Evolutionary conservation across 1,140 invertebrate species (phyloP).

Genomic region (Physella acuta): DNA sequence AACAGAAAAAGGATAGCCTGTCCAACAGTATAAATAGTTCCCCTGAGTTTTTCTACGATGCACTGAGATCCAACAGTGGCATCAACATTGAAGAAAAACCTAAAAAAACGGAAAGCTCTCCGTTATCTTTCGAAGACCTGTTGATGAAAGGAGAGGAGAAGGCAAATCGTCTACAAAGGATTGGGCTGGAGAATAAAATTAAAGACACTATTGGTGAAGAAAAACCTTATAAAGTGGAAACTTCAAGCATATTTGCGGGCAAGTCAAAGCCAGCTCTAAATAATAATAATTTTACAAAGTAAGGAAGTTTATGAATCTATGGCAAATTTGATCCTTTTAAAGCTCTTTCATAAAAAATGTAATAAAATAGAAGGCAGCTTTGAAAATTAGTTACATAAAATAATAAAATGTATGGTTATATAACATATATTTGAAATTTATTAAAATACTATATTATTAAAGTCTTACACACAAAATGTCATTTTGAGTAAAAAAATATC

Average conservation of each 20-base stretch:
- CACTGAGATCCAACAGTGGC: not conserved
- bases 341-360: no score
- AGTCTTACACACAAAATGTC: no score
- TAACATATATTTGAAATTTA: no score
- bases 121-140: conserved; percentile 18
- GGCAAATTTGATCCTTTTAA: no score
- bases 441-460: no score
- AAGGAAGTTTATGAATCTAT: no score
- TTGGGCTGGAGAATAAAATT: conserved; percentile 1
- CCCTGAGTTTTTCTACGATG: not conserved
- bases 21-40: no score
- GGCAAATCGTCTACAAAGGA: conserved; percentile 9
- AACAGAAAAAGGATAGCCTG: not conserved
- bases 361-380: no score
- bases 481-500: no score
- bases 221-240: conserved; percentile 40
- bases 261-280: conserved; percentile 10
- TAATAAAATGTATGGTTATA: no score
- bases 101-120: not conserved
- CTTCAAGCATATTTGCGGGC: conserved; percentile 41
- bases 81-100: not conserved
- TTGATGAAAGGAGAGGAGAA: conserved; percentile 15
- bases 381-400: no score
- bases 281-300: not conserved
- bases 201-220: not conserved